phyloP scores from a whole-genome alignment of 2,888 invertebrate species.

The Gymnoscelis rufifasciata region DNA sequence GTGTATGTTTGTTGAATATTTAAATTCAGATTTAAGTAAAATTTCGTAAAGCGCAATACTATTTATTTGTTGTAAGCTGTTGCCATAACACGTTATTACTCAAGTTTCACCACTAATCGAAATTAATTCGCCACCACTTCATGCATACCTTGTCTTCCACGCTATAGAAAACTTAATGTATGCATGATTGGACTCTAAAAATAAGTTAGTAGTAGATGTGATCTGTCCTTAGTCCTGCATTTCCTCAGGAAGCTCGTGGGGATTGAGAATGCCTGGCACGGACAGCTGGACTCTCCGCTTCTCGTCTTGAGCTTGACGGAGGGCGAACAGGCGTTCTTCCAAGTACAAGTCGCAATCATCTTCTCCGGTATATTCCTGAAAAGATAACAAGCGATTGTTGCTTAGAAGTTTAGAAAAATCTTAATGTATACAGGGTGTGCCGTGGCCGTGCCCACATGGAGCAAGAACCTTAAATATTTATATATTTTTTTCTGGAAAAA shows the following conservation, averaged over 20 bases:
- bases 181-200: constrained; percentile 6
- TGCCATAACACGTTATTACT: constrained; percentile 38
- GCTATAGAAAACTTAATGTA: constrained; percentile 14
- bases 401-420: no score
- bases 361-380: constrained; percentile 98
- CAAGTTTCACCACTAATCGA: constrained; percentile 3
- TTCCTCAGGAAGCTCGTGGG: constrained; percentile 96
- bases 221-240: constrained; percentile 88
- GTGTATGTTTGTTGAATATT: no score
- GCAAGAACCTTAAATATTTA: no score
- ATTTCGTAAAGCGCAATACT: neutral
- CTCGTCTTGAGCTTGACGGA: constrained; percentile 94
- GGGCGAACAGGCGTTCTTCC: constrained; percentile 95
- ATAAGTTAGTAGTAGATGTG: constrained; percentile 14
- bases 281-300: constrained; percentile 95
- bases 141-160: constrained; percentile 9
- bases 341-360: constrained; percentile 98
- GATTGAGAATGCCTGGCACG: constrained; percentile 97
- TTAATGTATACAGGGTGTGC: no score
- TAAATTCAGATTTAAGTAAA: no score
- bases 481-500: no score
- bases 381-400: no score
- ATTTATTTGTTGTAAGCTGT: constrained; percentile 42
- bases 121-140: constrained; percentile 5
- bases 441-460: no score